Evolutionary conservation across 2,797 vertebrate genomes (phyloP), one percentile per base, ranked within the genome.

Genomic region (Rhabdomys pumilio): DNA sequence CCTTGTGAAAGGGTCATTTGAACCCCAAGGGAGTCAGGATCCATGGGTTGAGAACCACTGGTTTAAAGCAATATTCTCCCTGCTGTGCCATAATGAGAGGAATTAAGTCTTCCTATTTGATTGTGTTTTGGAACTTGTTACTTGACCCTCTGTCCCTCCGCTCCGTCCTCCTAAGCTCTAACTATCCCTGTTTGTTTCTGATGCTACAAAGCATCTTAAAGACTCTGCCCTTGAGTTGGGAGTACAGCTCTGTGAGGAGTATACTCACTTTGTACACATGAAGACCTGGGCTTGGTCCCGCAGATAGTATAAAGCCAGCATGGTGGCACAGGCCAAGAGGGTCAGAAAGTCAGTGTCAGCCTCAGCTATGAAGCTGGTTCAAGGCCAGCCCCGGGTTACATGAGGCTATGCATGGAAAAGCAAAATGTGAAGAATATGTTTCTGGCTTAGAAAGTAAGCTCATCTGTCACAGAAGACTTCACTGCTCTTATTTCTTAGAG

Each of bases 181-280:
- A 31, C 4, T 29, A 55, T 7, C 0, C 8, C 10, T 0, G 5
- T 26, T 67, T 76, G 22, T 24, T 67, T 75, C 61, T 34, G 38
- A 79, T 26, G 41, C 73, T 94, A 92, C 59, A n/a, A 55, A 95
- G 41, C 22, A 72, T 84, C 55, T 22, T 84, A 76, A 85, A 84
- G 81, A 81, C 81, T 44, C 61, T 15, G 22, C 44, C 53, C 47
- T 47, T 47, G 44, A 10, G 26, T 63, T 86, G 53, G 83, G 20
- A 34, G 65, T 9, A 2, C 11, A 38, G 65, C 31, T 26, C 4
- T 4, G 50, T 29, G 31, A 69, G 65, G 20, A n/a, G 9, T 15
- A 24, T 9, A 2, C 9, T 57, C 50, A 26, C 34, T 26, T 73
- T 29, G n/a, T 53, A 41, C 15, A 1, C 24, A 20, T 2, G 50